Conservation (phyloP, 2,888 invertebrate genomes). For the Pristionchus arcanus region DNA sequence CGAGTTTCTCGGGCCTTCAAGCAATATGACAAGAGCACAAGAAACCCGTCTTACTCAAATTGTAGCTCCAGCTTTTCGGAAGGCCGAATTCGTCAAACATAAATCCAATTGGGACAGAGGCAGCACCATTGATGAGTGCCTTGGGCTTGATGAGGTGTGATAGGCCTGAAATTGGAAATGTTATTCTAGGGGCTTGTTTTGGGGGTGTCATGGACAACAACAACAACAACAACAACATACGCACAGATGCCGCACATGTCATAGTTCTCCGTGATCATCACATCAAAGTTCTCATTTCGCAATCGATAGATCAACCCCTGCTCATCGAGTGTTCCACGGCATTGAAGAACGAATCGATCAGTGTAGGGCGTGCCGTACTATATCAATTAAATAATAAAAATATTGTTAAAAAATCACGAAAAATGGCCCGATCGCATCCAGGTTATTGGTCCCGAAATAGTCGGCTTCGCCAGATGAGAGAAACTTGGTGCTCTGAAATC, state of each 20-base stretch:
- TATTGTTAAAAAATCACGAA: background rate
- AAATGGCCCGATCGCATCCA: background rate
- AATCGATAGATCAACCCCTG: background rate
- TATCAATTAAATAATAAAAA: background rate
- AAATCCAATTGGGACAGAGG: background rate
- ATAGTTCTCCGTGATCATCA: constrained; percentile 10
- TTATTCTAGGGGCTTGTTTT: too few relatives aligned
- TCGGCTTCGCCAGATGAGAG: background rate
- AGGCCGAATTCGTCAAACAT: background rate
- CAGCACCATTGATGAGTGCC: background rate
- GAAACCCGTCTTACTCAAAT: background rate
- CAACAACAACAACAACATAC: too few relatives aligned
- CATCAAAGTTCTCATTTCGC: background rate
- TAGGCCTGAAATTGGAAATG: background rate
- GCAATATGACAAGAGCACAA: too few relatives aligned
- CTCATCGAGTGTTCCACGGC: background rate
- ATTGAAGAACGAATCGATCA: background rate
- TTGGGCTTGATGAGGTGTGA: background rate
- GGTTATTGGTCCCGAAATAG: background rate
- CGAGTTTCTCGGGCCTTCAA: background rate
- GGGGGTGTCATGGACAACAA: too few relatives aligned
- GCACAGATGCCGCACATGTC: constrained; percentile 39
- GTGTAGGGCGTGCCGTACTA: background rate
- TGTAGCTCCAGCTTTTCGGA: background rate
- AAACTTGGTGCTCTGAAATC: background rate